Percentiles rank a stretch among this genome's conserved stretches.
phyloP scores from a whole-genome alignment of 64 coral and sea anemone genomes.

The Acropora tenuis region DNA sequence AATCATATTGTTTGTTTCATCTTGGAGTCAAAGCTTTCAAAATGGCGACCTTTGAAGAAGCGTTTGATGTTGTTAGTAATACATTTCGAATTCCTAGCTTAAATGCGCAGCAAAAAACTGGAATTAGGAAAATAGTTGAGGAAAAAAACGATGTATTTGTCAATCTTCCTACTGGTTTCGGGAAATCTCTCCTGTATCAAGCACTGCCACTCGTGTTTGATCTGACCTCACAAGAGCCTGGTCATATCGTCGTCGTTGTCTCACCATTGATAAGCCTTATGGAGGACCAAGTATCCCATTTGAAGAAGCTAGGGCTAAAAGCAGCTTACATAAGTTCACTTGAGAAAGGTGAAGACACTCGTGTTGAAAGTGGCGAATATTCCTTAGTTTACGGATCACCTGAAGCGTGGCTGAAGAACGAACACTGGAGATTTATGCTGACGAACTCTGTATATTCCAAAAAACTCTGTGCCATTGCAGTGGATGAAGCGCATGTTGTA shows the following conservation, averaged over 20 bases:
- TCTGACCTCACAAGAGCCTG: too few species aligned
- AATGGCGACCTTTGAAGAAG: too few species aligned
- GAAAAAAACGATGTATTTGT: too few species aligned
- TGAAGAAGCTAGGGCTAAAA: slow-evolving; percentile 8
- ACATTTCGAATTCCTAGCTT: too few species aligned
- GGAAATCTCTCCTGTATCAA: too few species aligned
- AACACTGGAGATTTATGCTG: background rate
- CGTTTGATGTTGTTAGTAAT: too few species aligned
- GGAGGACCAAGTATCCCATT: slow-evolving; percentile 3
- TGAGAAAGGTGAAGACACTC: background rate
- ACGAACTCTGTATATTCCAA: slow-evolving; percentile 4
- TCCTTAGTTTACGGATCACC: slow-evolving; percentile 20
- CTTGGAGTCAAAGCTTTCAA: too few species aligned
- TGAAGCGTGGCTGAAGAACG: slow-evolving; percentile 4
- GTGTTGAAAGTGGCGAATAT: background rate
- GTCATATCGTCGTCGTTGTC: background rate
- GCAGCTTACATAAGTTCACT: slow-evolving; percentile 12
- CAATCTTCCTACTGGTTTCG: slow-evolving; percentile 2
- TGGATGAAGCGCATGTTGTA: background rate
- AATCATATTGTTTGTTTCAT: background rate
- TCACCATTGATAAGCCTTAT: slow-evolving; percentile 44
- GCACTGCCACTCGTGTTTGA: too few species aligned
- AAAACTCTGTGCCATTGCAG: background rate
- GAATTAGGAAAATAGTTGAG: too few species aligned
- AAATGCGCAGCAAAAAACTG: too few species aligned